Base-by-base conservation (phyloP, 1,140 invertebrate species). In the Euura lappo region DNA sequence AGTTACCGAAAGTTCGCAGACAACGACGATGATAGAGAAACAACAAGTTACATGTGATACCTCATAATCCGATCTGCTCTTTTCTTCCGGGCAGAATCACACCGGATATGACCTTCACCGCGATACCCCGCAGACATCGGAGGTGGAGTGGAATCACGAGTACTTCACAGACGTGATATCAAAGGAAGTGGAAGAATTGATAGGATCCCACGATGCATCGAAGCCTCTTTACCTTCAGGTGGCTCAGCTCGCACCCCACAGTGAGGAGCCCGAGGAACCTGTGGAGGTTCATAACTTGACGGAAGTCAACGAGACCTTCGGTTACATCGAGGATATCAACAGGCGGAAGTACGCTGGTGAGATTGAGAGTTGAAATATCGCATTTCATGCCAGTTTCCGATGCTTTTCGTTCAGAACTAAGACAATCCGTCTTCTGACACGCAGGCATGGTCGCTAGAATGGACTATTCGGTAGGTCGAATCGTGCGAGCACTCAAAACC, bases 381-480 rank as follows among this genome's bases (percentile, higher is more conserved):
- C 28, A 28, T 28, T 28, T 28, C 28, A 28, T 28, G 28, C 28
- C 28, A 28, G 28, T 28, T 28, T 28, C 1, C 28, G 28, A 28
- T 28, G 28, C 28, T 28, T 28, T 28, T 28, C 28, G 1, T 28
- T 28, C 0, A 28, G 28, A 28, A 28, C 28, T 28, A 28, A 28
- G 28, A 28, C 28, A 1, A 28, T 28, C 28, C 28, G 73, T 76
- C 65, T 42, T 79, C 79, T 28, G 72, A 78, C 82, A 28, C 28
- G 44, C 78, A 92, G 92, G 88, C 6, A 92, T 93, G 89, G 82
- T 93, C 4, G 86, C 87, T 10, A 89, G 90, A 11, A 73, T 94
- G 67, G 93, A 94, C 81, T 88, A 93, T 74, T 92, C 92, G 1
- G 89, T 94, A 0, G 92, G 92, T 7, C 80, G 83, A 66, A 88